Percentiles rank a stretch among this genome's conserved stretches.
Conservation (phyloP, 2,888 invertebrate genomes). For the Synergus umbraculus region DNA sequence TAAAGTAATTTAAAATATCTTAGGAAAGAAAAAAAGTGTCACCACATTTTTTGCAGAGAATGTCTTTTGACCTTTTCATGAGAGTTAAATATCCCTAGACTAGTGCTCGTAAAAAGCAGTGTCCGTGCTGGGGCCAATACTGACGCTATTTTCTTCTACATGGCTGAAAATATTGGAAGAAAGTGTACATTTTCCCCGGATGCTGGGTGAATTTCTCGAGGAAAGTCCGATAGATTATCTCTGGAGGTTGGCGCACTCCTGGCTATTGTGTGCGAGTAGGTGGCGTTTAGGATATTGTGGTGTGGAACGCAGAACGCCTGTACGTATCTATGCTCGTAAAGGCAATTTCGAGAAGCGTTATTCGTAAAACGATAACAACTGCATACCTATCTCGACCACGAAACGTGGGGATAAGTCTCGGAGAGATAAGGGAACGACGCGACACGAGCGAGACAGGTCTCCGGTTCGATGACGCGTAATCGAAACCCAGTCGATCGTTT, state of each 20-base stretch:
- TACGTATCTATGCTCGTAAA: constrained; percentile 53
- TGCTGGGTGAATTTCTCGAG: constrained; percentile 23
- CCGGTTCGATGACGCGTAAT: constrained; percentile 26
- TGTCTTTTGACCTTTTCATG: constrained; percentile 9
- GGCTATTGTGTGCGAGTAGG: constrained; percentile 7
- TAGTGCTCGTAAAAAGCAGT: constrained; percentile 29
- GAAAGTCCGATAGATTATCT: constrained; percentile 36
- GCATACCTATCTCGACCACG: constrained; percentile 53
- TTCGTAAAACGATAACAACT: constrained; percentile 63
- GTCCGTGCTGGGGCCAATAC: constrained; percentile 19
- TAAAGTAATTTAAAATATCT: no score
- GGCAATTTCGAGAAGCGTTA: constrained; percentile 67
- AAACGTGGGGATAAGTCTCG: constrained; percentile 20
- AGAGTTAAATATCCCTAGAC: constrained; percentile 40
- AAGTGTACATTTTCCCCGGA: constrained; percentile 26
- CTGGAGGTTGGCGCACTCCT: constrained; percentile 19
- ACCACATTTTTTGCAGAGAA: neutral
- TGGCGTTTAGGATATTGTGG: constrained; percentile 7
- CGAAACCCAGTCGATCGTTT: constrained; percentile 7
- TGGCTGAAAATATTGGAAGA: constrained; percentile 35
- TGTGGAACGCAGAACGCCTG: constrained; percentile 14
- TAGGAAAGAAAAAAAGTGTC: no score
- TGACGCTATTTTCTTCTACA: constrained; percentile 21
- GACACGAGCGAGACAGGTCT: constrained; percentile 31
- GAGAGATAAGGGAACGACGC: constrained; percentile 38